A percentile compares a stretch with the other conserved stretches of the same genome.
Evolutionary conservation across 2,113 vertebrate species (phyloP).

Genomic region (Elephantulus edwardii): DNA sequence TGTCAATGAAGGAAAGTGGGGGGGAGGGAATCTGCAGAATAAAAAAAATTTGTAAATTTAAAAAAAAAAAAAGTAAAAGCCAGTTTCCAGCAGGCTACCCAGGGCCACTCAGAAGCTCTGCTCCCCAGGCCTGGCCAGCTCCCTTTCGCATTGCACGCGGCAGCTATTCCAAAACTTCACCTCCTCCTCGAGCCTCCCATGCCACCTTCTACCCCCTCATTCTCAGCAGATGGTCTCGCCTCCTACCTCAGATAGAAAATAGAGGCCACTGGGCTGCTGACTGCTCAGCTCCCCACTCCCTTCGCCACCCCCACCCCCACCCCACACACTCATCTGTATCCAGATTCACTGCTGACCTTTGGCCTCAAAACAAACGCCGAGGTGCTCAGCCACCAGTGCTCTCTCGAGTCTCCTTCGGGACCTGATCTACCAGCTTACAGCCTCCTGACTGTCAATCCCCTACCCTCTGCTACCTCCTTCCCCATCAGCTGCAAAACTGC

Average conservation of each 20-base stretch:
- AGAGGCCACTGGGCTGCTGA: slow-evolving; percentile 52
- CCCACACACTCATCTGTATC: slow-evolving; percentile 16
- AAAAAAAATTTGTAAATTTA: too few species aligned
- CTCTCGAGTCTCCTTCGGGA: not conserved
- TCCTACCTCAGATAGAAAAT: slow-evolving; percentile 73
- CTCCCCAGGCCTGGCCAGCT: not conserved
- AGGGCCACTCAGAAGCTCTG: not conserved
- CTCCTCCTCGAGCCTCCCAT: slow-evolving; percentile 9
- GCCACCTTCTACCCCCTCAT: slow-evolving; percentile 62
- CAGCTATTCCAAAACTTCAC: slow-evolving; percentile 67
- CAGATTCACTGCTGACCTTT: not conserved
- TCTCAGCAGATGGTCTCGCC: slow-evolving; percentile 69
- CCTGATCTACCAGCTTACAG: not conserved
- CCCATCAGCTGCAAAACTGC: not conserved
- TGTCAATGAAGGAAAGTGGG: too few species aligned
- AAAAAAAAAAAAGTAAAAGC: too few species aligned
- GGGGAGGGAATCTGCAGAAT: too few species aligned
- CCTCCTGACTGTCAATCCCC: not conserved
- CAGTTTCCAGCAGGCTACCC: not conserved
- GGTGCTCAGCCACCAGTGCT: not conserved
- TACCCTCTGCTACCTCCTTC: not conserved
- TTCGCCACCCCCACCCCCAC: not conserved
- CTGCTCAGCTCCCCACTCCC: slow-evolving; percentile 58
- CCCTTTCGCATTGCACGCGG: not conserved
- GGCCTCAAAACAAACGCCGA: not conserved